Percentiles rank a stretch among this genome's conserved stretches.
Evolutionary conservation across 2,797 vertebrate species (phyloP).

Genomic region (Carapus acus): DNA sequence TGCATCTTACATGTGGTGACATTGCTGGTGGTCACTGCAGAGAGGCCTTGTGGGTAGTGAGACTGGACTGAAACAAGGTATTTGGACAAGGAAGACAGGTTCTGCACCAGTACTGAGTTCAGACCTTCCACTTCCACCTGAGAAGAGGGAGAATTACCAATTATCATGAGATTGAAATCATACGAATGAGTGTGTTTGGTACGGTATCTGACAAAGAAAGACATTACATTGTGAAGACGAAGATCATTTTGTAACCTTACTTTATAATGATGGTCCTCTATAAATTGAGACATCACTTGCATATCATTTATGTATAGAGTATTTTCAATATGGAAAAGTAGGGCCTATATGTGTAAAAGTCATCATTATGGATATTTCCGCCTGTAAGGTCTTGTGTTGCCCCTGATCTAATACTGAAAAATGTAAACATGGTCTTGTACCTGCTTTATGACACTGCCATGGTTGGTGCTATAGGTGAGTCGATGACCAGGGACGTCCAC

Average conservation of each 20-base stretch:
- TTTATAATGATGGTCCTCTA: too few species aligned
- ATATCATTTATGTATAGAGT: too few species aligned
- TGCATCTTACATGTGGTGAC: conserved; percentile 82
- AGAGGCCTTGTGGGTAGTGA: conserved; percentile 74
- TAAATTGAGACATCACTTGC: too few species aligned
- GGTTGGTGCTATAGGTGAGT: conserved; percentile 78
- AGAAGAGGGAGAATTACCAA: conserved; percentile 10
- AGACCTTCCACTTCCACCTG: conserved; percentile 80
- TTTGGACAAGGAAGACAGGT: conserved; percentile 83
- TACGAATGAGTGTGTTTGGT: too few species aligned
- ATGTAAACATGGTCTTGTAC: conserved; percentile 51
- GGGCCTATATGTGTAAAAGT: too few species aligned
- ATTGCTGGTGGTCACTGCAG: conserved; percentile 73
- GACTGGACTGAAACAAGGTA: conserved; percentile 82
- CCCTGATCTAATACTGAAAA: background rate
- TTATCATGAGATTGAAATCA: too few species aligned
- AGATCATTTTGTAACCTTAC: too few species aligned
- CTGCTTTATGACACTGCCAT: conserved; percentile 80
- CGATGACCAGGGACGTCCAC: conserved; percentile 68
- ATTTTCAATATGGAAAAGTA: too few species aligned
- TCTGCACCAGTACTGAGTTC: conserved; percentile 76
- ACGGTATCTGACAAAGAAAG: too few species aligned
- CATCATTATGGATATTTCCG: too few species aligned
- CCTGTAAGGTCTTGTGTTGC: background rate
- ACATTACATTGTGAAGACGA: too few species aligned